Percentiles rank a stretch among this genome's conserved stretches.
phyloP scores from a whole-genome alignment of 2,888 invertebrate species.

The Perizoma flavofasciatum region DNA sequence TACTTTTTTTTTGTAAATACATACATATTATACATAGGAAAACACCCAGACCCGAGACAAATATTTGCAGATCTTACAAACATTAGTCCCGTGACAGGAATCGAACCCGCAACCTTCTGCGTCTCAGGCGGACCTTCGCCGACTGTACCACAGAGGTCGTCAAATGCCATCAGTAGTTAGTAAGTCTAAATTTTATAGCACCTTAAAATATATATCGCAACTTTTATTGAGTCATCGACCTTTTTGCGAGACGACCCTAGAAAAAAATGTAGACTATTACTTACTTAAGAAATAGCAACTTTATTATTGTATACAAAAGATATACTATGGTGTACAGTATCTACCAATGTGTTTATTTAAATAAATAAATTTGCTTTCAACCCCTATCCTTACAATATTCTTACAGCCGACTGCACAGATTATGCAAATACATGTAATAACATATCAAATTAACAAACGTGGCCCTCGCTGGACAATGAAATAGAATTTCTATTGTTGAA shows the following conservation, averaged over 20 bases:
- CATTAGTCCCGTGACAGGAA: too few species aligned
- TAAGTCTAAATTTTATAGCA: conserved; percentile 43
- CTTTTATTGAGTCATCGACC: conserved; percentile 53
- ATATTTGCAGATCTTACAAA: too few species aligned
- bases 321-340: conserved; percentile 2
- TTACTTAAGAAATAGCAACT: conserved; percentile 12
- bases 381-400: conserved; percentile 54
- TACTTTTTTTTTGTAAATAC: too few species aligned
- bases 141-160: too few species aligned
- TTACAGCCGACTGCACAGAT: conserved; percentile 67
- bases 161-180: too few species aligned
- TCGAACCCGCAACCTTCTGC: too few species aligned
- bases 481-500: conserved; percentile 36
- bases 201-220: conserved; percentile 46
- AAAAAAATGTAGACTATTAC: conserved; percentile 1
- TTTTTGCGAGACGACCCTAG: conserved; percentile 34
- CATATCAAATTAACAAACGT: conserved; percentile 59
- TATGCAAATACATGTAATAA: conserved; percentile 66
- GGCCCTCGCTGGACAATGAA: conserved; percentile 40
- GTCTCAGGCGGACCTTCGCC: too few species aligned
- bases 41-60: too few species aligned
- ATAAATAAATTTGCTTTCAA: conserved; percentile 32
- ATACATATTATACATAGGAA: too few species aligned
- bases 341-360: too few species aligned
- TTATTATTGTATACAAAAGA: conserved; percentile 12